These are phyloP conservation scores for Leptoteleia sp. DNA, from an alignment of 1,140 invertebrate species.

Conservation along the genomic window DNA sequence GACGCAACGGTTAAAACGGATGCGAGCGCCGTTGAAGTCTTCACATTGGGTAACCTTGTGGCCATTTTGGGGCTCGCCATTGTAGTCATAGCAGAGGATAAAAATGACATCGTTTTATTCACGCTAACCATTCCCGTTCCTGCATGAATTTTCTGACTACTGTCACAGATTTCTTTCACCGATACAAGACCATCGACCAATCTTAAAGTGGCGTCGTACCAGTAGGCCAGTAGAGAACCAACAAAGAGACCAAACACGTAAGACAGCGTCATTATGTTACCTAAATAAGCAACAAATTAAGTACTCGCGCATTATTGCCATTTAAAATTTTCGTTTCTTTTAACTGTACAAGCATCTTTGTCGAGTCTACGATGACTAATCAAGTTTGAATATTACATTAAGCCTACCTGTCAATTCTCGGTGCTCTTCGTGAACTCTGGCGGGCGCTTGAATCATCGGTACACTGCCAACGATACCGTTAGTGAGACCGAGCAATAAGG, in stretches of 20 bases:
- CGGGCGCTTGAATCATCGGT: conserved; percentile 94
- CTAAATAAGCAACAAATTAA: no score
- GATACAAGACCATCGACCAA: conserved; percentile 82
- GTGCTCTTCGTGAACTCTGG: conserved; percentile 88
- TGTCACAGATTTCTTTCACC: conserved; percentile 69
- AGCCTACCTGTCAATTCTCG: conserved; percentile 87
- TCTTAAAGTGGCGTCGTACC: conserved; percentile 88
- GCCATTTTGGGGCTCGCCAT: conserved; percentile 66
- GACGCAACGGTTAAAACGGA: conserved; percentile 53
- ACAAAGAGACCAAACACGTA: conserved; percentile 92
- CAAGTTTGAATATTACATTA: neutral
- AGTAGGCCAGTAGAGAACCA: conserved; percentile 91
- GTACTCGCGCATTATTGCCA: no score
- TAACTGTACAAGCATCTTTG: no score
- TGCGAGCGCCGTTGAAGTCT: conserved; percentile 65
- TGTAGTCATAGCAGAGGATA: conserved; percentile 64
- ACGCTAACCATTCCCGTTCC: conserved; percentile 28
- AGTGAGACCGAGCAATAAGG: conserved; percentile 89
- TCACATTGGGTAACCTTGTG: conserved; percentile 65
- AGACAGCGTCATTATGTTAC: conserved; percentile 95
- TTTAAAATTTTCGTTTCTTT: no score
- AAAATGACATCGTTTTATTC: conserved; percentile 61
- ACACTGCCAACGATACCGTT: conserved; percentile 94
- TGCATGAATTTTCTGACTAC: conserved; percentile 45
- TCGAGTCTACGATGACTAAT: no score